Conservation (phyloP, 2,888 invertebrate genomes). For the Calliphora vomitoria region DNA sequence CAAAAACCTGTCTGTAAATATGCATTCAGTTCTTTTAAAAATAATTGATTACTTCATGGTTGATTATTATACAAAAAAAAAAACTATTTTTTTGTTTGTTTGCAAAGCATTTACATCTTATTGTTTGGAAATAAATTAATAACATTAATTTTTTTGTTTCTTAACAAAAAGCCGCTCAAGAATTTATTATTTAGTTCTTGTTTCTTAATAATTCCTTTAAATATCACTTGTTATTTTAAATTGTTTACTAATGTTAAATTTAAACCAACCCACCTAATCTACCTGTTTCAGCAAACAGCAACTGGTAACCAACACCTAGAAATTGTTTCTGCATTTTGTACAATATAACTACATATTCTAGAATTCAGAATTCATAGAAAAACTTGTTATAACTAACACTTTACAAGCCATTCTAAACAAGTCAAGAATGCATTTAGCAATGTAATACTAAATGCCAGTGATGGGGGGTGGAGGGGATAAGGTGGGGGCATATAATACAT, state of each 20-base stretch:
- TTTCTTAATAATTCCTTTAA: constrained; percentile 47
- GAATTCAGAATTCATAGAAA: constrained; percentile 5
- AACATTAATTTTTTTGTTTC: background rate
- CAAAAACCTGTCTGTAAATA: background rate
- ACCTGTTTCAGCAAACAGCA: constrained; percentile 1
- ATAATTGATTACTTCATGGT: constrained; percentile 52
- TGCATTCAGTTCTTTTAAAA: background rate
- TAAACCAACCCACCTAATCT: background rate
- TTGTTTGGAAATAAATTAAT: constrained; percentile 40
- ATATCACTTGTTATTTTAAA: constrained; percentile 26
- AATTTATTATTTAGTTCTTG: constrained; percentile 10
- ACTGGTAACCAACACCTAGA: constrained; percentile 58
- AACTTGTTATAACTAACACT: constrained; percentile 51
- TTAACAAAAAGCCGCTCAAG: constrained; percentile 42
- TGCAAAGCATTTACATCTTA: background rate
- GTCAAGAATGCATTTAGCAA: constrained; percentile 34
- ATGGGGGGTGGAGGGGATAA: background rate
- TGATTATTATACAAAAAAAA: background rate
- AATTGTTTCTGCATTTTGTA: constrained; percentile 7
- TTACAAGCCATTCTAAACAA: constrained; percentile 29
- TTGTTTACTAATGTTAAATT: background rate
- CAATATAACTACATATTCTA: constrained; percentile 1
- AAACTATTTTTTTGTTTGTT: constrained; percentile 18
- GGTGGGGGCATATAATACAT: too few species aligned
- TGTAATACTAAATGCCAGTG: background rate